Conservation (phyloP, 1,140 invertebrate genomes). For the Dreissena rostriformis region DNA sequence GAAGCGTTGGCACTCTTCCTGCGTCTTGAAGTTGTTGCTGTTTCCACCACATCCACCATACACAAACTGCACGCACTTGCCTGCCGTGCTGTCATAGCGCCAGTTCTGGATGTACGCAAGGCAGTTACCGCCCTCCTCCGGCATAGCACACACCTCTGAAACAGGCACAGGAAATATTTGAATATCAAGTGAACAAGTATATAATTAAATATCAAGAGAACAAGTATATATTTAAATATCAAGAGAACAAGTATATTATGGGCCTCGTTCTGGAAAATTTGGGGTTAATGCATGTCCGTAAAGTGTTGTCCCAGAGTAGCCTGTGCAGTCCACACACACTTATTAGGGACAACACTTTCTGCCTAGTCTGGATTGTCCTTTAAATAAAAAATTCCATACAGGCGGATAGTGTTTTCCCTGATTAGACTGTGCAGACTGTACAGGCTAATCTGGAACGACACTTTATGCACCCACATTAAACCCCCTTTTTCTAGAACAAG, state of each 20-base stretch:
- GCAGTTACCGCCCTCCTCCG: constrained; percentile 63
- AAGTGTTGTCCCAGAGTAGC: too few relatives aligned
- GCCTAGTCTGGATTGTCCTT: too few relatives aligned
- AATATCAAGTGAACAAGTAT: neutral
- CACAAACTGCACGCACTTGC: constrained; percentile 82
- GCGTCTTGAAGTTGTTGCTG: constrained; percentile 83
- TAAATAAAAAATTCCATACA: too few relatives aligned
- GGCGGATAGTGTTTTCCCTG: too few relatives aligned
- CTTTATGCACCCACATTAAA: too few relatives aligned
- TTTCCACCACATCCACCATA: constrained; percentile 85
- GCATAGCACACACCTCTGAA: constrained; percentile 65
- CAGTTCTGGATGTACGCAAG: constrained; percentile 78
- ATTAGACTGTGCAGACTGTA: too few relatives aligned
- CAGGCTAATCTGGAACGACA: too few relatives aligned
- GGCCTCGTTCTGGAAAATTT: too few relatives aligned
- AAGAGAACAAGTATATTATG: neutral
- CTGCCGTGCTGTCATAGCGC: constrained; percentile 81
- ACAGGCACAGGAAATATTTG: neutral
- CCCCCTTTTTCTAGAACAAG: too few relatives aligned
- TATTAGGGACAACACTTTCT: too few relatives aligned
- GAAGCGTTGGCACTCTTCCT: constrained; percentile 59
- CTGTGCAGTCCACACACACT: too few relatives aligned
- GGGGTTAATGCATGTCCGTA: too few relatives aligned
- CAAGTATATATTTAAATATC: neutral
- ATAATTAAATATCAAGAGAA: neutral